These are phyloP conservation scores for Eulemur albifrons DNA, from an alignment of 2,797 vertebrate species.

Conservation along the genomic window DNA sequence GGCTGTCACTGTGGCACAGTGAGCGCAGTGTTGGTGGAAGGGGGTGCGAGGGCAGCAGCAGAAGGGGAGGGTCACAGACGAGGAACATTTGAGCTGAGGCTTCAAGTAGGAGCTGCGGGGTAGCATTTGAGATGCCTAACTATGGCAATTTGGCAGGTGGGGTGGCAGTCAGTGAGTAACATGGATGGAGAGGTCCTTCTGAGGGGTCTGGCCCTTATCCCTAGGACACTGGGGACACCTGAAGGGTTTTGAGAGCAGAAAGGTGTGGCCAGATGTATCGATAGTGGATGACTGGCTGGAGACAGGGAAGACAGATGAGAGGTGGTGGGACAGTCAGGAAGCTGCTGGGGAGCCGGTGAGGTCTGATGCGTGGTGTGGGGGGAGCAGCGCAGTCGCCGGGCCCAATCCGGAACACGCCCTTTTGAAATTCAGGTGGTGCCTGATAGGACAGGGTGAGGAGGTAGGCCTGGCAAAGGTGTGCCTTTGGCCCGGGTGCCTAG, in stretches of 20 bases:
- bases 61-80: neutral
- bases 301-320: neutral
- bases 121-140: neutral
- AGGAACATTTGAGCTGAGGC: neutral
- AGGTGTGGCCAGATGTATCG: neutral
- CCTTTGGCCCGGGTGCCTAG: neutral
- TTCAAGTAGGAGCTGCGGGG: slow-evolving; percentile 11
- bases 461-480: no score
- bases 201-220: neutral
- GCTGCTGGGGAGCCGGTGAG: neutral
- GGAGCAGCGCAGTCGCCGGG: no score
- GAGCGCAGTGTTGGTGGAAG: neutral
- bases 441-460: neutral
- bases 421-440: neutral
- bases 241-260: neutral
- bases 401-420: neutral
- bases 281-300: neutral
- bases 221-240: neutral
- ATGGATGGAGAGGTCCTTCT: neutral
- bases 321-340: neutral
- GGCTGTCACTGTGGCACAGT: neutral
- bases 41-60: neutral
- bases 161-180: neutral
- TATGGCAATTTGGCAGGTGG: neutral
- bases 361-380: neutral